Base-by-base conservation (phyloP, 2,113 vertebrate genomes). In the Alligator sinensis region DNA sequence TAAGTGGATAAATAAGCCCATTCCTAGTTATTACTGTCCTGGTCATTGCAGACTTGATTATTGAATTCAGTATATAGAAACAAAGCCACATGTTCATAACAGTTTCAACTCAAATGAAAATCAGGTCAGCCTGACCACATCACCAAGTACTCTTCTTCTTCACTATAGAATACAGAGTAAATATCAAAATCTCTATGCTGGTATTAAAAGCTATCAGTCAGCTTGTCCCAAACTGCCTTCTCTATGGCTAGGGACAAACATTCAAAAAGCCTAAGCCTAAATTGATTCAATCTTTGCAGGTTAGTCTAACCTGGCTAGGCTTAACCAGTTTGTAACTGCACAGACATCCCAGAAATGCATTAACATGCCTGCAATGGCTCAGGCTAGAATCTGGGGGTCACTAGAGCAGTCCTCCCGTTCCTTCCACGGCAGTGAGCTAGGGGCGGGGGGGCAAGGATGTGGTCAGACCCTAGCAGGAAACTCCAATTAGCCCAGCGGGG, bases 11-110 rank as follows among this genome's bases (percentile, higher is more conserved):
- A 92, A 86, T 92, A 88, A 77, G 61, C 22, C 82, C 54, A 58
- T 80, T n/a, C 87, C 75, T 82, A 25, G 38, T 91, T 83, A 86
- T 85, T 84, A 28, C 27, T 80, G 74, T 88, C 92, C 30, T 94
- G 19, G 82, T 55, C 21, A 19, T 72, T 92, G 47, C 47, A 89
- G 82, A 54, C 28, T 19, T 91, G 72, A 80, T 93, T 84, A 66
- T 78, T 84, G n/a, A 91, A 81, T 3, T 82, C 72, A 19, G 84
- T 54, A 24, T 80, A 86, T 47, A 83, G 61, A 87, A 87, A 90
- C 25, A 17, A 94, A 90, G 5, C 16, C 61, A 86, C 24, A 30
- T 66, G 3, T 72, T 30, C 24, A 30, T 38, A 19, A 87, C 86
- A 92, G 87, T 2, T 59, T 19, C 5, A 24, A 10, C 66, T 85